Percentiles rank a stretch among this genome's conserved stretches.
Evolutionary conservation across 2,888 invertebrate species (phyloP).

Genomic region (Toxonevra muliebris): DNA sequence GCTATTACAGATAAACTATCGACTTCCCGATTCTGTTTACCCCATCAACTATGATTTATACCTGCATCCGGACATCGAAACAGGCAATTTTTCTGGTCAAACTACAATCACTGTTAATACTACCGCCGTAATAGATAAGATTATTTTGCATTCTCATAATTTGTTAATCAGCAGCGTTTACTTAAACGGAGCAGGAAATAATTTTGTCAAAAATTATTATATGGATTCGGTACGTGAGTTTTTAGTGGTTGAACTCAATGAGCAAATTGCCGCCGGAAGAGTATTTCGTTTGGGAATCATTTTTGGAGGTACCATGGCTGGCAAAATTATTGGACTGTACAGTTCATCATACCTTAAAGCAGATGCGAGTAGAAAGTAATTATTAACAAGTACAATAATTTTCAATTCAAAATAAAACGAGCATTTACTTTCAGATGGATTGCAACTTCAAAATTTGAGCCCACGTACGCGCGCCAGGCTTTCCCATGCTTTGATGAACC

Average conservation of each 20-base stretch:
- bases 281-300: conserved; percentile 44
- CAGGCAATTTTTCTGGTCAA: conserved; percentile 69
- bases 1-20: conserved; percentile 53
- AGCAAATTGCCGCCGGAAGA: conserved; percentile 38
- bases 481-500: conserved; percentile 98
- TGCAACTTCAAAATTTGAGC: conserved; percentile 94
- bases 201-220: conserved; percentile 39
- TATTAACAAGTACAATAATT: background rate
- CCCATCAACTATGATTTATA: conserved; percentile 76
- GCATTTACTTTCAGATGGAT: conserved; percentile 71
- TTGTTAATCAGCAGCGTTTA: conserved; percentile 63
- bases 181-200: conserved; percentile 39
- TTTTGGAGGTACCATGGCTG: conserved; percentile 74
- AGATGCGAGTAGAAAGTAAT: conserved; percentile 50
- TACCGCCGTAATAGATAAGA: conserved; percentile 62
- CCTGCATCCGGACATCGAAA: conserved; percentile 72
- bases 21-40: conserved; percentile 69
- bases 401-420: background rate
- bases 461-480: conserved; percentile 90
- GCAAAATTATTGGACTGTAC: conserved; percentile 80
- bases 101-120: conserved; percentile 67
- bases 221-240: conserved; percentile 54
- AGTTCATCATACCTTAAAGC: conserved; percentile 71
- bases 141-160: conserved; percentile 72
- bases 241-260: conserved; percentile 51